Base-by-base conservation (phyloP, 2,797 vertebrate genomes). In the Anguilla pacifica region DNA sequence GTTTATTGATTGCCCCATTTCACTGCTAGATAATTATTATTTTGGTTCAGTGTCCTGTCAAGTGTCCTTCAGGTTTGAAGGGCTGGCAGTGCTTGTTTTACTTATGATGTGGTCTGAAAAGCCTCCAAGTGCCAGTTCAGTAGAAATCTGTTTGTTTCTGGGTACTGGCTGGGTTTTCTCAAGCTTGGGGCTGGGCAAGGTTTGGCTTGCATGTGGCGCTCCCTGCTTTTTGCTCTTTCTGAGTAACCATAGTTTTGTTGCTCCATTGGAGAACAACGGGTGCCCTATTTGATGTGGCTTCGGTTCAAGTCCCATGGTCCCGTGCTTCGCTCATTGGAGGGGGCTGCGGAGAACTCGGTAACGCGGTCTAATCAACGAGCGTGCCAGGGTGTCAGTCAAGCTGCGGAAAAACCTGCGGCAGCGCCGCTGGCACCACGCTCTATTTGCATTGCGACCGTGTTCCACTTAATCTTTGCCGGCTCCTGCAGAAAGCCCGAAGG, bases 201-300 rank as follows among this genome's bases (percentile, higher is more conserved):
- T 43, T 25, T 59, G 28, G 39, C 74, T 88, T 85, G 53, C 57
- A 6, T 84, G 70, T 43, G 51, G 59, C 61, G 82, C 84, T 82
- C 35, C 84, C 84, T 85, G 72, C 64, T 67, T 89, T 89, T 89
- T 35, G 22, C 46, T 90, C 35, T 83, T 72, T 74, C 77, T 90
- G 90, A 89, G 90, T 89, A 49, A 10, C 85, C 91, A 87, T 89
- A 88, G 86, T 87, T 89, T 39, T 91, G 87, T 86, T 92, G 87
- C 89, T 92, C 88, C 91, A 93, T 90, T 92, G 86, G 87, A 93
- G 91, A 93, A 93, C 94, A 95, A 92, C 92, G 91, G 87, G 90
- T 91, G 83, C 90, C 89, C 79, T 89, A 87, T 59, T 91, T 90
- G 94, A 93, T 95, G 92, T 94, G 94, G 92, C 91, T 91, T 90